phyloP scores from a whole-genome alignment of 2,888 invertebrate genomes.

The Uropetala carovei region DNA sequence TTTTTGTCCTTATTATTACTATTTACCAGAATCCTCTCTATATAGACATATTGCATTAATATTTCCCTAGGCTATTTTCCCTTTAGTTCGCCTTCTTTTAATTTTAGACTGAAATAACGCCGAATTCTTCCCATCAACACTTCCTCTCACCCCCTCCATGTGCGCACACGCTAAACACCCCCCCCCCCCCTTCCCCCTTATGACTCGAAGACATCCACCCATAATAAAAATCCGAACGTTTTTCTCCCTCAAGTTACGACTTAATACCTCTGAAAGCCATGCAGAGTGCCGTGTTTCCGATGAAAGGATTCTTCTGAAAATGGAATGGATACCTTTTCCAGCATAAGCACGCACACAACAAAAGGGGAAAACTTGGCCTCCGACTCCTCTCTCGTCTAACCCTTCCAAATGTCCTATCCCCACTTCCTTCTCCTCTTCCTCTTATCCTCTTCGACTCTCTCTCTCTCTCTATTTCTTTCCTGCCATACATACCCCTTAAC shows the following conservation, averaged over 20 bases:
- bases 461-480: not conserved
- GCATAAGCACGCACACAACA: not conserved
- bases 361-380: not conserved
- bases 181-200: no score
- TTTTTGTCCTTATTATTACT: no score
- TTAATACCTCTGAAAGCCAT: slow-evolving; percentile 50
- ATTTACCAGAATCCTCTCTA: no score
- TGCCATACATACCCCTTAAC: not conserved
- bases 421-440: not conserved
- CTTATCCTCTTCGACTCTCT: not conserved
- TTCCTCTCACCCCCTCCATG: not conserved
- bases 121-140: not conserved
- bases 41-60: no score
- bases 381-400: not conserved
- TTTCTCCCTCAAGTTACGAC: slow-evolving; percentile 15
- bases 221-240: slow-evolving; percentile 1
- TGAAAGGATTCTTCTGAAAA: slow-evolving; percentile 16
- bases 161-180: not conserved
- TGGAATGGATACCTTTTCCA: slow-evolving; percentile 14
- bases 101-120: not conserved
- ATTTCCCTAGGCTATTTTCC: not conserved
- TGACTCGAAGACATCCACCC: not conserved
- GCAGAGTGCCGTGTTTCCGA: slow-evolving; percentile 22
- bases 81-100: no score
- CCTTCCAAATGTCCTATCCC: not conserved